A percentile compares a stretch with the other conserved stretches of the same genome.
Conservation (phyloP, 2,113 vertebrate genomes). For the Tachysurus fulvidraco region DNA sequence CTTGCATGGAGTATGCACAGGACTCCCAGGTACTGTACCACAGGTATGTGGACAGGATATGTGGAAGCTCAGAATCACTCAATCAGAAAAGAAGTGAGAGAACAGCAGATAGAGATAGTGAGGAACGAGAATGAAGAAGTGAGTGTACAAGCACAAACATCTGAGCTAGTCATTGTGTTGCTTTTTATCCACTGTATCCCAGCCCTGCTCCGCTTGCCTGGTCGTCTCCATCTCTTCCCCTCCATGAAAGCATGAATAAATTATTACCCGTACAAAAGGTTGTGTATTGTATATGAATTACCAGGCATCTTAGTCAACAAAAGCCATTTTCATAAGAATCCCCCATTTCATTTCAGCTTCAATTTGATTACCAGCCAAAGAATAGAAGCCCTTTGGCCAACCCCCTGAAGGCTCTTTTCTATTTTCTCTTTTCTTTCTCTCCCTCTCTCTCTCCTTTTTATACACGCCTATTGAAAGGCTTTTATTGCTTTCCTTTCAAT, state of each 20-base stretch:
- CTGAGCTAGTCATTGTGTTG: slow-evolving; percentile 67
- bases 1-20: neutral
- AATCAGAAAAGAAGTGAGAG: slow-evolving; percentile 34
- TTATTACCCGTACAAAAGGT: slow-evolving; percentile 97
- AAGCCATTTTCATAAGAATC: slow-evolving; percentile 99
- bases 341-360: slow-evolving; percentile 98
- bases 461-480: slow-evolving; percentile 93
- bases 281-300: slow-evolving; percentile 99
- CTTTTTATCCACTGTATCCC: slow-evolving; percentile 84
- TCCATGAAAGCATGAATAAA: slow-evolving; percentile 93
- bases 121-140: slow-evolving; percentile 16
- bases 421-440: slow-evolving; percentile 46
- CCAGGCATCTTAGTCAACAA: slow-evolving; percentile 96
- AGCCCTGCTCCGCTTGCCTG: slow-evolving; percentile 86
- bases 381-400: slow-evolving; percentile 88
- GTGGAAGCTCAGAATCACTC: slow-evolving; percentile 6
- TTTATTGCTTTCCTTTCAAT: slow-evolving; percentile 99
- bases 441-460: slow-evolving; percentile 73
- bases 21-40: slow-evolving; percentile 5
- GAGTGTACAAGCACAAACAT: slow-evolving; percentile 53
- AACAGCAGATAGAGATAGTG: neutral
- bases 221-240: slow-evolving; percentile 68
- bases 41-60: neutral
- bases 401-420: slow-evolving; percentile 84
- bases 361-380: slow-evolving; percentile 98